These are phyloP conservation scores for Polyommatus icarus DNA, from an alignment of 2,888 invertebrate genomes.

Conservation along the genomic window DNA sequence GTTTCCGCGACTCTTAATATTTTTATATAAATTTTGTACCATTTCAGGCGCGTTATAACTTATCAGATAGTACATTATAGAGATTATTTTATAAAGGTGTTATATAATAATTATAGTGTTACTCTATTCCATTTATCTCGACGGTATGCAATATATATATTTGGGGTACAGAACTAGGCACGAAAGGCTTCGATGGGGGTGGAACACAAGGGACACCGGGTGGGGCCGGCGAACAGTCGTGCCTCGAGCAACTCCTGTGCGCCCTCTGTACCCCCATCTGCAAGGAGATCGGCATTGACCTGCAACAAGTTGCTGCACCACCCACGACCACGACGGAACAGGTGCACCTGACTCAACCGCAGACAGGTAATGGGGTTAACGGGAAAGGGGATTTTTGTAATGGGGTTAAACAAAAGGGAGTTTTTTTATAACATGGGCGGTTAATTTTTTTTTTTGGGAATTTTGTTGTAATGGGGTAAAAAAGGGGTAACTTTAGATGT, in stretches of 20 bases:
- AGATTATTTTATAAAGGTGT: too few relatives aligned
- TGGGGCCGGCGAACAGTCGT: constrained; percentile 58
- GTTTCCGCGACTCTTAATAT: too few relatives aligned
- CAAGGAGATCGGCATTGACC: constrained; percentile 73
- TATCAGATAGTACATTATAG: too few relatives aligned
- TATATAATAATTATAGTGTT: too few relatives aligned
- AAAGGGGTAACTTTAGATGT: too few relatives aligned
- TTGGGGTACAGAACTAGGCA: constrained; percentile 61
- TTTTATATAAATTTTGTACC: too few relatives aligned
- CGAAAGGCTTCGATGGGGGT: constrained; percentile 64
- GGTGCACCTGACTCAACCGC: constrained; percentile 63
- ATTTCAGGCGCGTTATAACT: too few relatives aligned
- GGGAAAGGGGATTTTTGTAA: neutral
- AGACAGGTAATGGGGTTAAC: constrained; percentile 42
- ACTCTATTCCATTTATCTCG: neutral
- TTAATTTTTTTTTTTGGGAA: too few relatives aligned
- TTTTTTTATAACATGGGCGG: too few relatives aligned
- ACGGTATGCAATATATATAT: constrained; percentile 2
- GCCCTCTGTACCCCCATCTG: constrained; percentile 74
- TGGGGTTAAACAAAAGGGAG: neutral
- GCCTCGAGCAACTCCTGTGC: constrained; percentile 71
- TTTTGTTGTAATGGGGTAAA: neutral
- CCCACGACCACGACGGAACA: constrained; percentile 55
- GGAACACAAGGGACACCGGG: constrained; percentile 45
- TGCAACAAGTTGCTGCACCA: constrained; percentile 58